Evolutionary conservation across 2,797 vertebrate genomes (phyloP), one percentile per base, ranked within the genome.

Genomic region (Tadarida brasiliensis): DNA sequence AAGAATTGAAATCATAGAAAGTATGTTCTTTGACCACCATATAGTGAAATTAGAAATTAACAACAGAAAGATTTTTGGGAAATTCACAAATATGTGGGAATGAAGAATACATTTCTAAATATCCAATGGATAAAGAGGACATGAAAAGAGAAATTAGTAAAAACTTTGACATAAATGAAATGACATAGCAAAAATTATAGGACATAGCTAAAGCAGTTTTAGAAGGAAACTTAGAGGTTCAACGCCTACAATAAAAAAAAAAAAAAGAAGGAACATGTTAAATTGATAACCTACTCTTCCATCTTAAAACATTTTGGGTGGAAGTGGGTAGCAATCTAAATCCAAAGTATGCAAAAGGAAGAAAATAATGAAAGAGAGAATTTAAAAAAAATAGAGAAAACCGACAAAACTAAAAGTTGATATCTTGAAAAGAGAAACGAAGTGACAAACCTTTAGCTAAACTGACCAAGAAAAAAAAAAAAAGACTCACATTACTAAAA

Each of bases 71-170:
- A 57, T 56, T 57, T 4, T 67, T 1, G 2, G 35, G 30, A 67
- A 83, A 89, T 83, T 70, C 7, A 95, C 35, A 88, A 83, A 88
- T 30, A 74, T 77, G 28, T 68, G n/a, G 20, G 92, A 88, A 88
- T 56, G 15, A 91, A 87, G 11, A 76, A 76, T 28, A 88, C 14
- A 77, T 6, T 88, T 61, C 4, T 76, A 85, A 54, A 61, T 87
- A 86, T n/a, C 49, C 35, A 87, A 59, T 47, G 11, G 80, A 68
- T 20, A 44, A 85, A 82, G 24, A 91, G 24, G 68, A 24, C 65
- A 76, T 76, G 56, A 61, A 82, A 95, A 87, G 16, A 57, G 33
- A 87, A 61, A 83, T 82, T 65, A 76, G 39, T 59, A 81, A 73
- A 91, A 51, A 44, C 6, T 63, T 47, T 73, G 44, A 93, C 56